Evolutionary conservation across 2,797 vertebrate species (phyloP), one percentile per base, ranked within the genome.

Genomic region (Acipenser ruthenus): DNA sequence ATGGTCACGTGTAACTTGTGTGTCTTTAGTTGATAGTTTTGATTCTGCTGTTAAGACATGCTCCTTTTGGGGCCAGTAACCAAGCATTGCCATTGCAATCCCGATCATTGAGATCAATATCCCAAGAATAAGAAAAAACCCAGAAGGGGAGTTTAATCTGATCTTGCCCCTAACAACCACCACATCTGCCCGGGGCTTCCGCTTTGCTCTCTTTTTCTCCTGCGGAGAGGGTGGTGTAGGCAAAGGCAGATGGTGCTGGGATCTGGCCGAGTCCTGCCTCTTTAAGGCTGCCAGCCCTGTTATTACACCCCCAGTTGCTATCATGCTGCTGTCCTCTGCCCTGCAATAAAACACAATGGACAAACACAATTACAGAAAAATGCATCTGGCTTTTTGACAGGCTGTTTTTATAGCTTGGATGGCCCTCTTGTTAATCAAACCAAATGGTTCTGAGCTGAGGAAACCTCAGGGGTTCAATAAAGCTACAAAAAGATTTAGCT

Each of bases 211-310:
- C n/a, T 89, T 92, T 78, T 89, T 88, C 83, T 94, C 77, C 73
- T 88, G 78, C 68, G 88, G 10, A 67, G 80, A 3, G 70, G 87
- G 73, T 1, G 78, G 66, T 3, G 80, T 69, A 13, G 87, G 83
- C 59, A 79, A 75, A 67, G 84, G 86, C 67, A 93, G 61, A 58
- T 93, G 91, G 62, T 93, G 92, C 79, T 97, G 96, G 8, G 96
- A 97, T 76, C 95, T 91, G 70, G 93, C 84, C 0, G 96, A 99
- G 83, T 99, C 96, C 77, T 99, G 96, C 74, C 95, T 92, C 76
- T 99, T 99, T 69, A 98, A 85, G 82, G 96, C 96, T 5, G 96
- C 96, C 77, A 99, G 91, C 79, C 96, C 96, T 2, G 96, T 97
- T 78, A 98, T 93, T 72, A 98, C 96, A 71, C 96, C 96, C 59